phyloP scores from a whole-genome alignment of 2,113 vertebrate species.

The Alouatta palliata region DNA sequence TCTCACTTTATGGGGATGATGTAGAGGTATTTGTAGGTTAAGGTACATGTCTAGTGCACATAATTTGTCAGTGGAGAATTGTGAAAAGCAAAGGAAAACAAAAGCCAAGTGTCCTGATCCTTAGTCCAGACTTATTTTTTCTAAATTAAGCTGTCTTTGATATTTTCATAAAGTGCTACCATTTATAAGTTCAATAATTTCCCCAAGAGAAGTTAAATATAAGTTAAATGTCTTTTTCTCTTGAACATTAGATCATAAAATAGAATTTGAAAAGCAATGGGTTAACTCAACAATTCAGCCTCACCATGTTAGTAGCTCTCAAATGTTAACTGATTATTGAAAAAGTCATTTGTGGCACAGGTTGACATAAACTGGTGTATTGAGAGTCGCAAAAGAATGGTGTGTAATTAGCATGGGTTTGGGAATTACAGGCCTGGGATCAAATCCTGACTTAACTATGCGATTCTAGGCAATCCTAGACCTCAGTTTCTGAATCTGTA shows the following conservation, averaged over 20 bases:
- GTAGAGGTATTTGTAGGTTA: background rate
- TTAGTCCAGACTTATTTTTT: conserved; percentile 17
- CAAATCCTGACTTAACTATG: background rate
- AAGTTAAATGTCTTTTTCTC: background rate
- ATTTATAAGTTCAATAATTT: conserved; percentile 2
- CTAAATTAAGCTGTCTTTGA: background rate
- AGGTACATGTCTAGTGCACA: background rate
- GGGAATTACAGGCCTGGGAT: background rate
- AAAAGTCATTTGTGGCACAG: background rate
- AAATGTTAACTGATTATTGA: background rate
- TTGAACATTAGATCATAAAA: background rate
- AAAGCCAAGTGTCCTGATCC: background rate
- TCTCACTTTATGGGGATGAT: background rate
- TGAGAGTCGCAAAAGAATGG: background rate
- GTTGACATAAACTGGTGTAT: background rate
- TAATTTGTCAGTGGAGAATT: background rate
- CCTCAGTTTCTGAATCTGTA: background rate
- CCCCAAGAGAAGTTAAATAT: background rate
- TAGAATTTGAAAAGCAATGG: background rate
- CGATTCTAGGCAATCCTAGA: background rate
- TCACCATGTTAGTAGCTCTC: background rate
- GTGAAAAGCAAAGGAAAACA: background rate
- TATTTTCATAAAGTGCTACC: conserved; percentile 4
- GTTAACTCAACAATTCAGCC: background rate
- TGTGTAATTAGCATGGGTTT: background rate